Evolutionary conservation across 35 echinoderm and acorn worm species (phyloP).

Genomic region (Ophioderma brevispina): DNA sequence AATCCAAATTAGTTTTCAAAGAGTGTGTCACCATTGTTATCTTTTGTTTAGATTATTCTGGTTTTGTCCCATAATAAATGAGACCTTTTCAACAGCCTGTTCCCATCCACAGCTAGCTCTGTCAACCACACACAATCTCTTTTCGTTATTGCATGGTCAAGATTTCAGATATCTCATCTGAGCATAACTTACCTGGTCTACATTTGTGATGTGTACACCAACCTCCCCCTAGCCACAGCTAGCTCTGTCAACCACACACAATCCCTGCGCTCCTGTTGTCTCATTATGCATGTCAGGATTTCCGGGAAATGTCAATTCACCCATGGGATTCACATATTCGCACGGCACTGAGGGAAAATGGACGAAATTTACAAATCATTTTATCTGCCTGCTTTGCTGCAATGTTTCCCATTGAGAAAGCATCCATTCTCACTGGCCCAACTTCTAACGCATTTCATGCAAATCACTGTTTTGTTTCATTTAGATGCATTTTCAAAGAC

Average conservation of each 20-base stretch:
- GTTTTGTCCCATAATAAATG: no score
- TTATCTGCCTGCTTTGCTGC: no score
- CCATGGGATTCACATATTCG: neutral
- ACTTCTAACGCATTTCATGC: no score
- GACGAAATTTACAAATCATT: no score
- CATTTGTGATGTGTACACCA: slow-evolving; percentile 70
- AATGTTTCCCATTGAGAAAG: no score
- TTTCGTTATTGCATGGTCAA: no score
- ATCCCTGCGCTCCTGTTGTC: slow-evolving; percentile 38
- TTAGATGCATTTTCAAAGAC: no score
- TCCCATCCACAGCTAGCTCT: slow-evolving; percentile 57
- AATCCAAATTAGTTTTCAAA: no score
- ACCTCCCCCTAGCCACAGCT: slow-evolving; percentile 65
- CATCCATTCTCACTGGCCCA: no score
- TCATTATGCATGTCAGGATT: slow-evolving; percentile 62
- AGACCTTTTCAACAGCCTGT: slow-evolving; percentile 66
- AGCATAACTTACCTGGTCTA: slow-evolving; percentile 47
- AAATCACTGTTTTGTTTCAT: no score
- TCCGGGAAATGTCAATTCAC: slow-evolving; percentile 70
- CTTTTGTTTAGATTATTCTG: no score
- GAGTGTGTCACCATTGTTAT: no score
- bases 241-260: slow-evolving; percentile 70
- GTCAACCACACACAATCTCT: slow-evolving; percentile 66
- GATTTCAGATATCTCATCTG: neutral
- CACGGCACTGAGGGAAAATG: neutral